These are phyloP conservation scores for Tauraco erythrolophus DNA, from an alignment of 2,113 vertebrate species.

Conservation along the genomic window DNA sequence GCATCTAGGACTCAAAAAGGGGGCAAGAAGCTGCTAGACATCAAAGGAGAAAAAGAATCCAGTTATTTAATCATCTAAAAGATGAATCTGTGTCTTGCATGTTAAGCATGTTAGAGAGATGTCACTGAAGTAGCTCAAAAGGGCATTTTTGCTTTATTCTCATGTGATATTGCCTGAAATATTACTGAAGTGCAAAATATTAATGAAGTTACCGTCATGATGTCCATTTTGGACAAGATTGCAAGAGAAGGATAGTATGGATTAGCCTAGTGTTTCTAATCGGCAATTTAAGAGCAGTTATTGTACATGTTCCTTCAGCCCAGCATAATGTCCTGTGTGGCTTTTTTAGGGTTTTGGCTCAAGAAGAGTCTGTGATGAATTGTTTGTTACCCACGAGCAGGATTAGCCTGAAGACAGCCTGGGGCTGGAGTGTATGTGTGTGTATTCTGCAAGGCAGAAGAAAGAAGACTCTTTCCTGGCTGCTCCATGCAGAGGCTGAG, in stretches of 20 bases:
- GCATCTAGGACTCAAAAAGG: not conserved
- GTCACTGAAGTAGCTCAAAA: not conserved
- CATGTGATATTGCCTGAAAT: constrained; percentile 13
- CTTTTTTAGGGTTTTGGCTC: not conserved
- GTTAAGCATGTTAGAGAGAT: not conserved
- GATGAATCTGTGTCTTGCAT: not conserved
- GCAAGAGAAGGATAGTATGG: not conserved
- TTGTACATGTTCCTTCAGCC: not conserved
- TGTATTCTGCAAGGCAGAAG: not conserved
- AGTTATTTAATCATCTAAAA: constrained; percentile 1
- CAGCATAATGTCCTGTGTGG: not conserved
- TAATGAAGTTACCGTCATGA: not conserved
- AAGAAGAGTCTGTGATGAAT: accelerated
- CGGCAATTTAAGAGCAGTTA: not conserved
- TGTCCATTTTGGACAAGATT: not conserved
- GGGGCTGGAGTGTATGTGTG: not conserved
- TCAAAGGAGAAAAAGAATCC: not conserved
- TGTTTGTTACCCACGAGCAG: not conserved
- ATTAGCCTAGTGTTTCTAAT: not conserved
- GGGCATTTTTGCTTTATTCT: constrained; percentile 17
- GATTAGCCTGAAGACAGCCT: not conserved
- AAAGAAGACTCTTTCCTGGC: not conserved
- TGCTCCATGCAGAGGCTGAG: not conserved
- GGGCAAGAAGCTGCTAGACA: not conserved
- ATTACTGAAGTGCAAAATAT: not conserved